These are phyloP conservation scores for Thamnaconus septentrionalis DNA, from an alignment of 2,113 vertebrate genomes.

Conservation along the genomic window DNA sequence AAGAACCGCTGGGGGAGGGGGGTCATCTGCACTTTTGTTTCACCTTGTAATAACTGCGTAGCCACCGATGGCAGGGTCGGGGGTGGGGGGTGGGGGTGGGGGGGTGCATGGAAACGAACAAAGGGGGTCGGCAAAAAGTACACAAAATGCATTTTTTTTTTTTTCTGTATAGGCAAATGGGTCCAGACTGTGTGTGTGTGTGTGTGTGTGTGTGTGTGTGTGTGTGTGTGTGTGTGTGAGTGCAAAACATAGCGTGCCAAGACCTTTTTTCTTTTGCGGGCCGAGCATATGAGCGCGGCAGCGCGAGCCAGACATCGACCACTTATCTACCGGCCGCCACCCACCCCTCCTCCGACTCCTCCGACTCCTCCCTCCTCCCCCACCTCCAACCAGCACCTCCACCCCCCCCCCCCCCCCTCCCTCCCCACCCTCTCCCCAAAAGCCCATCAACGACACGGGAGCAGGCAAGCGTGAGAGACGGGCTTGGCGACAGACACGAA, in stretches of 20 bases:
- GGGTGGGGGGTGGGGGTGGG: slow-evolving; percentile 7
- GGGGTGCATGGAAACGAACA: not conserved
- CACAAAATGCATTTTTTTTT: not conserved
- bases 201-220: too few species aligned
- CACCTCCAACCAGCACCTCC: not conserved
- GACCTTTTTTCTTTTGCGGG: slow-evolving; percentile 52
- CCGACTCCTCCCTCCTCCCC: slow-evolving; percentile 12
- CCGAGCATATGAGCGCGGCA: slow-evolving; percentile 37
- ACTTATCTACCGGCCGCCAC: slow-evolving; percentile 61
- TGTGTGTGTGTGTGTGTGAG: not conserved
- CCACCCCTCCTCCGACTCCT: not conserved
- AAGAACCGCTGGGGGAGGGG: slow-evolving; percentile 35
- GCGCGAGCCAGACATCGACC: slow-evolving; percentile 61
- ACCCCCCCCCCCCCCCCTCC: not conserved
- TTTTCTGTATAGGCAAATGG: too few species aligned
- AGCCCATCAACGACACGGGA: slow-evolving; percentile 64
- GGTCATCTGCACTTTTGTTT: not conserved
- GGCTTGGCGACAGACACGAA: slow-evolving; percentile 77
- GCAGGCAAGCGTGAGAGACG: slow-evolving; percentile 83
- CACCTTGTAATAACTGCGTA: slow-evolving; percentile 62
- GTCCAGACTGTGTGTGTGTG: too few species aligned
- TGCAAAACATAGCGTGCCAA: slow-evolving; percentile 74
- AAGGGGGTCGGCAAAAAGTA: not conserved
- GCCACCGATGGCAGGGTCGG: slow-evolving; percentile 30
- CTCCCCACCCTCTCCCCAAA: slow-evolving; percentile 36